These are phyloP conservation scores for Biston betularia DNA, from an alignment of 2,888 invertebrate genomes.

Conservation along the genomic window DNA sequence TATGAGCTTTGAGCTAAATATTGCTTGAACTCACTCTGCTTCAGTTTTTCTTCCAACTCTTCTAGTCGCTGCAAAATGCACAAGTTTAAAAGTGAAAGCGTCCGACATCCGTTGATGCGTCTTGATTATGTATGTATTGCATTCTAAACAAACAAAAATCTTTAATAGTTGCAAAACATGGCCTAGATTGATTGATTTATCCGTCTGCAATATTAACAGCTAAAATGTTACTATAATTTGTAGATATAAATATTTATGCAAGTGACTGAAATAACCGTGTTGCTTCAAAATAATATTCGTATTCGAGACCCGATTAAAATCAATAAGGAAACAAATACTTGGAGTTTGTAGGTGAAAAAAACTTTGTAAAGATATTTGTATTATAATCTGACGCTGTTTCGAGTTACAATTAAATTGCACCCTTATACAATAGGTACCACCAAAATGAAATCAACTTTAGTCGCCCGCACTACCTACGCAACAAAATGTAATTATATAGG, in stretches of 20 bases:
- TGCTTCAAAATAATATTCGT: not conserved
- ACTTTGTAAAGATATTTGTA: too few species aligned
- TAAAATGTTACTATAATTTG: not conserved
- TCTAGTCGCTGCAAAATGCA: constrained; percentile 65
- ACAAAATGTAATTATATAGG: too few species aligned
- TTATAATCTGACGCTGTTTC: too few species aligned
- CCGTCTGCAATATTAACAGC: constrained; percentile 3
- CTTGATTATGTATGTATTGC: constrained; percentile 22
- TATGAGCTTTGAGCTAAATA: constrained; percentile 70
- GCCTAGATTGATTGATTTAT: constrained; percentile 1
- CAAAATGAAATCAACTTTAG: too few species aligned
- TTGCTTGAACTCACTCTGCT: constrained; percentile 77
- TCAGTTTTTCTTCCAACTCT: constrained; percentile 79
- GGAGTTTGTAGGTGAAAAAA: not conserved
- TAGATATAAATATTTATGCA: not conserved
- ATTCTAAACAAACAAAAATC: constrained; percentile 5
- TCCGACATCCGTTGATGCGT: constrained; percentile 17
- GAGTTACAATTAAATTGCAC: too few species aligned
- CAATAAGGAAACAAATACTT: not conserved
- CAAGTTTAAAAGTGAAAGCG: constrained; percentile 29
- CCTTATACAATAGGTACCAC: too few species aligned
- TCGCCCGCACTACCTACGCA: too few species aligned
- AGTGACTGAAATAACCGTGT: not conserved
- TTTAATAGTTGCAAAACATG: constrained; percentile 3
- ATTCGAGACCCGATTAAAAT: not conserved